Evolutionary conservation across 2,888 invertebrate genomes (phyloP), one percentile per base, ranked within the genome.

Genomic region (Trissolcus brochymenae): DNA sequence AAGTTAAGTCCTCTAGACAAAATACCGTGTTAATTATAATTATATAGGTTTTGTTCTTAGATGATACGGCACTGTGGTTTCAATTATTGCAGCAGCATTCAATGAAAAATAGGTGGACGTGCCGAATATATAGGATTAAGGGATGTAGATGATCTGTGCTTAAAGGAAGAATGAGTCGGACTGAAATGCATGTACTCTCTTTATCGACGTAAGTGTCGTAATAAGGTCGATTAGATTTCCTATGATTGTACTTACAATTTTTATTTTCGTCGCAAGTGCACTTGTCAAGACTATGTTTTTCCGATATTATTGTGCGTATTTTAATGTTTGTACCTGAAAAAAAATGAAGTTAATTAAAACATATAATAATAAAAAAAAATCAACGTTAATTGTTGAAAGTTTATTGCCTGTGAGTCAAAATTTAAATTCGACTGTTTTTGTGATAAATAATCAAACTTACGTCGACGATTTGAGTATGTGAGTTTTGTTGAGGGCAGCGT

Each of bases 21-120:
- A 60, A 16, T 60, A 66, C 14, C 60, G 57, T 65, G 72, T 65
- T 72, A 72, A 73, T 66, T 73, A 60, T 72, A 54, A 59, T 72
- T 62, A 62, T 72, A 71, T 62, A 68, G 60, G 60, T 66, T 73
- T 73, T 65, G 60, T 73, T 73, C 50, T 54, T 60, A 72, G 64
- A 11, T 65, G 29, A 72, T 49, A 29, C 40, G 54, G 53, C 64
- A 65, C 64, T 40, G 21, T 35, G 21, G 65, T 54, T 59, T 35
- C 54, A 59, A 71, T 57, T 57, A 71, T 53, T 53, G 46, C 53
- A 59, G 46, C 53, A 59, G 56, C 41, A 59, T 67, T 43, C 16
- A 57, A 61, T 56, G 51, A 64, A 57, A 57, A 57, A 35, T 71
- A 71, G 71, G 35, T 46, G 49, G 54, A 64, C 54, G 72, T 56